Evolutionary conservation across 2,888 invertebrate species (phyloP), one percentile per base, ranked within the genome.

Genomic region (Seira ritae): DNA sequence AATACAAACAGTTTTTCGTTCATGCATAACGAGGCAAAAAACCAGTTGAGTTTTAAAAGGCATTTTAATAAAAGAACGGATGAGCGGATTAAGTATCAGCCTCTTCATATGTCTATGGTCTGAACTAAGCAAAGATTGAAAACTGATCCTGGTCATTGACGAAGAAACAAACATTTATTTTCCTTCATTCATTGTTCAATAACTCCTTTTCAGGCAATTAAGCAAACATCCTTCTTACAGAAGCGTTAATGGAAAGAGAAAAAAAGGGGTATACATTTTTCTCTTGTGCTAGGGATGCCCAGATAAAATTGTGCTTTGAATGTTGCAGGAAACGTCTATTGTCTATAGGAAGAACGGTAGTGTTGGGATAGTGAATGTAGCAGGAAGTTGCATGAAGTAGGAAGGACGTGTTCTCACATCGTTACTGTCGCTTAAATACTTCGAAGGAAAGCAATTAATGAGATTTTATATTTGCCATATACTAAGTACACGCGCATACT

Each of bases 321-420:
- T 82, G 82, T 82, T 82, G 76, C 82, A 82, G 82, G 82, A 82
- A 82, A 69, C 67, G n/a, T n/a, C n/a, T n/a, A n/a, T 31, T 42
- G 3, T 55, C 3, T 55, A 55, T 31, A 55, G 68, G 60, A 68
- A 50, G 46, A 70, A 69, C 60, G 46, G 69, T 73, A 62, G 62
- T 46, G 69, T 20, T 62, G n/a, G 23, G 20, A 71, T 71, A 60
- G 67, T 37, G 67, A 66, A 37, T 73, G 46, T 37, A 1, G 62
- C 22, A 80, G 80, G 80, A 80, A 80, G 80, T 74, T 68, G 73
- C 20, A n/a, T 62, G n/a, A 3, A 72, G 31, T 17, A 10, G 62
- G 31, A 62, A 24, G 31, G 37, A 37, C n/a, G 3, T 55, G 55
- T 55, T 55, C 55, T 55, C 55, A 55, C 55, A 55, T 55, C 55